Base-by-base conservation (phyloP, 1,140 invertebrate species). In the Trachymyrmex septentrionalis region DNA sequence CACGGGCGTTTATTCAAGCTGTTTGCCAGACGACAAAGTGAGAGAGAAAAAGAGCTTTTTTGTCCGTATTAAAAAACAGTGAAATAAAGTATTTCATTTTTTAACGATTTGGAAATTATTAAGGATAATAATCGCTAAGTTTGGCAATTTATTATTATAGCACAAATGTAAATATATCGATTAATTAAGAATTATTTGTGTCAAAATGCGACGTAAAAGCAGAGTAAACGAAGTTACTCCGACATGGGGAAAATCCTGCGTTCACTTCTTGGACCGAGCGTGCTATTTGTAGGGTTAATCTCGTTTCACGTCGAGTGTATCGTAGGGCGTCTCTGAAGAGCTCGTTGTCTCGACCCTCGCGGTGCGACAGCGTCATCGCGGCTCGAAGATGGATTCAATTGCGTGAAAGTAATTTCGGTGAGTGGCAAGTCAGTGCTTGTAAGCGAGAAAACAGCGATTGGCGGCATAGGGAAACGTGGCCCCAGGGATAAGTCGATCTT, bases 1-100 rank as follows among this genome's bases (percentile, higher is more conserved):
- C 91, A 91, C 77, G 86, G 66, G 71, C 88, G 87, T 92, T 92
- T 92, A 88, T 90, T 90, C 88, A 92, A 92, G 87, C 88, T 88
- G 92, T 92, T 92, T 92, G 91, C 85, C 76, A 63, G 78, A 5
- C 57, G 73, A 76, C 38, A 61, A 3, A 61, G 64, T 21, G 21
- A 27, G 16, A 53, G 6, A 69, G 14, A 48, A 38, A 48, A 24
- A 6, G n/a, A 66, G 16, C n/a, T 38, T 27, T 38, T 48, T 67
- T 69, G 30, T 34, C 30, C 12, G n/a, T 44, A 44, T 44, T 21
- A 67, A 67, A 69, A 2, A 69, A 10, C 14, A 67, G 4, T 27
- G 6, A 72, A n/a, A 73, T 27, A 27, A 72, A 53, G 16, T 24
- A 5, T n/a, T 24, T 53, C 16, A 34, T 5, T 73, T 50, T 73